These are phyloP conservation scores for Mactra quadrangularis DNA, from an alignment of 1,140 invertebrate species.

Conservation along the genomic window DNA sequence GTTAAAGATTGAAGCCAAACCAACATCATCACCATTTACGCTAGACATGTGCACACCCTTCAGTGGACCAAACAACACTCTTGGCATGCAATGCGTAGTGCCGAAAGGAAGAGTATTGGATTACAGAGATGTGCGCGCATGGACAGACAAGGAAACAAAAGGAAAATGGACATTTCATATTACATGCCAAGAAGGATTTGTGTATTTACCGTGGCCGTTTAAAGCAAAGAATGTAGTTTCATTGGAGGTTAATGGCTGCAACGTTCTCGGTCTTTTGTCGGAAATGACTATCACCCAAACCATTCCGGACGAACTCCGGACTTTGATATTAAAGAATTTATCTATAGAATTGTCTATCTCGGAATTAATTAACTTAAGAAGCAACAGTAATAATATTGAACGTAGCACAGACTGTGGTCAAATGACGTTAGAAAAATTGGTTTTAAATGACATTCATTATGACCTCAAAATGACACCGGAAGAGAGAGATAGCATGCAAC, in stretches of 20 bases:
- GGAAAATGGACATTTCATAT: constrained; percentile 33
- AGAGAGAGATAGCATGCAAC: constrained; percentile 18
- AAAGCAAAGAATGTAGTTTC: constrained; percentile 44
- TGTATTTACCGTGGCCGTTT: constrained; percentile 56
- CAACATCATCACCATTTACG: not conserved
- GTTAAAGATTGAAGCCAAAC: not conserved
- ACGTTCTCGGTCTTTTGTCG: constrained; percentile 34
- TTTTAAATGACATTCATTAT: constrained; percentile 39
- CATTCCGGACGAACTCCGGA: constrained; percentile 30
- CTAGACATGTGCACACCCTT: not conserved
- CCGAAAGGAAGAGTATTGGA: constrained; percentile 36
- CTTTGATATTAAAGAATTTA: constrained; percentile 17
- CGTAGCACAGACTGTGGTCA: constrained; percentile 49
- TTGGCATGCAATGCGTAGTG: constrained; percentile 4
- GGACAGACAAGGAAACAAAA: constrained; percentile 4
- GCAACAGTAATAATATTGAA: constrained; percentile 16
- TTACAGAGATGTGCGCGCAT: constrained; percentile 37
- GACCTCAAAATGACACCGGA: constrained; percentile 47
- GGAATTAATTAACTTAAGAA: constrained; percentile 13
- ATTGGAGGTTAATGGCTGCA: constrained; percentile 31
- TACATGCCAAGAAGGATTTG: constrained; percentile 23
- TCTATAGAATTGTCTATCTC: constrained; percentile 28
- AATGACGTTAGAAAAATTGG: constrained; percentile 33
- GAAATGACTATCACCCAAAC: constrained; percentile 26
- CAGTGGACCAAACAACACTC: not conserved